phyloP scores from a whole-genome alignment of 2,888 invertebrate genomes.

The Drosophila acutilabella region DNA sequence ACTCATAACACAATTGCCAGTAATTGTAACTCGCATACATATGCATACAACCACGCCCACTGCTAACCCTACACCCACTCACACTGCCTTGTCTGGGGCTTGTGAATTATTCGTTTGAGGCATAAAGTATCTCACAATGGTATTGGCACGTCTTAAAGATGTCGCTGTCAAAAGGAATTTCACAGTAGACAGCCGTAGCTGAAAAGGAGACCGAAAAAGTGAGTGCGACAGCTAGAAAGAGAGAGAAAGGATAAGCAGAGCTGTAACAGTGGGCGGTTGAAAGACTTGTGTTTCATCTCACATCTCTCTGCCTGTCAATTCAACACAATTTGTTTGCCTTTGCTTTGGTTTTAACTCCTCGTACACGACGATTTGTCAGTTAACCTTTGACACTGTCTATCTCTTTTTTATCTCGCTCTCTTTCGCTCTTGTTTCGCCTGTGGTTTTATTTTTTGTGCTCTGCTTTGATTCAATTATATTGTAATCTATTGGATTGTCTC shows the following conservation, averaged over 20 bases:
- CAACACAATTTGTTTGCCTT: slow-evolving; percentile 50
- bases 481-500: slow-evolving; percentile 68
- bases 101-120: slow-evolving; percentile 20
- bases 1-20: slow-evolving; percentile 1
- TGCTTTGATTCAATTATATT: slow-evolving; percentile 68
- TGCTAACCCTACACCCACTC: not conserved
- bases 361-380: slow-evolving; percentile 35
- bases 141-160: slow-evolving; percentile 51
- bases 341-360: slow-evolving; percentile 36
- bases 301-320: slow-evolving; percentile 60
- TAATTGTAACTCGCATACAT: not conserved
- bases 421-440: not conserved
- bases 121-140: slow-evolving; percentile 24
- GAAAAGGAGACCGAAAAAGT: no score
- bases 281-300: slow-evolving; percentile 47
- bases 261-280: slow-evolving; percentile 15
- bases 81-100: slow-evolving; percentile 15
- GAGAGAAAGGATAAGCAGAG: not conserved
- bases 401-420: slow-evolving; percentile 1
- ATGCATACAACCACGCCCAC: not conserved
- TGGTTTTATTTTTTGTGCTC: slow-evolving; percentile 25
- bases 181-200: slow-evolving; percentile 40
- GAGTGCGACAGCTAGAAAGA: not conserved
- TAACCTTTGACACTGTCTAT: slow-evolving; percentile 44
- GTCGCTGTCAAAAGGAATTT: slow-evolving; percentile 66